Evolutionary conservation across 2,797 vertebrate genomes (phyloP).

Genomic region (Girardinus metallicus): DNA sequence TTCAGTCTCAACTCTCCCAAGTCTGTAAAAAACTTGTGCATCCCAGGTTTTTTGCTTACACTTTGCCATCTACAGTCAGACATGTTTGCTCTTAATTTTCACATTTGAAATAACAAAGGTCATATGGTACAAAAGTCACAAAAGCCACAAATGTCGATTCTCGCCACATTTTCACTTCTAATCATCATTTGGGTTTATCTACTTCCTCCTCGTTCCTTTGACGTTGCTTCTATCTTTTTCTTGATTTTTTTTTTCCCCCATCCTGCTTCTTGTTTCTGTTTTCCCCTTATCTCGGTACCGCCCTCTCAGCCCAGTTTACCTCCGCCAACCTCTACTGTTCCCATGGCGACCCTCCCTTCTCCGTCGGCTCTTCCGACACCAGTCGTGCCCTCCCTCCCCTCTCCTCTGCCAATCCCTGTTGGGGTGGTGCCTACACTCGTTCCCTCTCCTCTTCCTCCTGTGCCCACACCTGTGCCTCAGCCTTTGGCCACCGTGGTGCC

Average conservation of each 20-base stretch:
- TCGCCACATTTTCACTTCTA: slow-evolving; percentile 12
- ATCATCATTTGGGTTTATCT: slow-evolving; percentile 28
- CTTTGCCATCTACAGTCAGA: neutral
- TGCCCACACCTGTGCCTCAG: slow-evolving; percentile 82
- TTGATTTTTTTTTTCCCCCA: neutral
- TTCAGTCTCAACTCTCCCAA: neutral
- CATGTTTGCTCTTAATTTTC: neutral
- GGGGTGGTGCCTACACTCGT: slow-evolving; percentile 57
- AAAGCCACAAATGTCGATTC: neutral
- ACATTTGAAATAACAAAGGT: slow-evolving; percentile 11
- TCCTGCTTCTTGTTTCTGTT: slow-evolving; percentile 25
- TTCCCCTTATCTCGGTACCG: slow-evolving; percentile 73
- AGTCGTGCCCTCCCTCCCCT: slow-evolving; percentile 80
- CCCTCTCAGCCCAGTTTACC: slow-evolving; percentile 73
- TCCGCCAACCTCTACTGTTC: slow-evolving; percentile 75
- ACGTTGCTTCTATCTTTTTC: slow-evolving; percentile 21
- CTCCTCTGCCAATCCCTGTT: slow-evolving; percentile 60
- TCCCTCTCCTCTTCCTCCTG: slow-evolving; percentile 68
- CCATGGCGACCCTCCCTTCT: slow-evolving; percentile 76
- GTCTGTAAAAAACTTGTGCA: neutral
- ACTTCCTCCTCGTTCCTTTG: slow-evolving; percentile 27
- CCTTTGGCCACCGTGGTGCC: slow-evolving; percentile 88
- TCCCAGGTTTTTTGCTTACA: neutral
- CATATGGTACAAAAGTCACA: neutral
- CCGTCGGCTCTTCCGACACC: slow-evolving; percentile 80